These are phyloP conservation scores for Nephrocerus scutellatus DNA, from an alignment of 2,888 invertebrate species.

Conservation along the genomic window DNA sequence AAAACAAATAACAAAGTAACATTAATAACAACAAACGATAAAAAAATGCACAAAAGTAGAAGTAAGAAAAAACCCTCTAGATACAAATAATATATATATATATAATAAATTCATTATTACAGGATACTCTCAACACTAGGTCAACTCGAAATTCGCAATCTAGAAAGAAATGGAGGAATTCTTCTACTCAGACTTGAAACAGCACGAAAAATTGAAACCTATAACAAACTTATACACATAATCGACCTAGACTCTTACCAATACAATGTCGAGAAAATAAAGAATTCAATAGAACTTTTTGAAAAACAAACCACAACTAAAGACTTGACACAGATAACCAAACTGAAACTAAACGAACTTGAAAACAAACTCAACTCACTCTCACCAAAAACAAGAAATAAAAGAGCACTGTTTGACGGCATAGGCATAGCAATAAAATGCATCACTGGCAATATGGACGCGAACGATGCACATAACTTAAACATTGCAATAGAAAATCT, in stretches of 20 bases:
- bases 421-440: slow-evolving; percentile 1
- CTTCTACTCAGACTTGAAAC: background rate
- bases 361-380: slow-evolving; percentile 3
- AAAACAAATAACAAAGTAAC: no score
- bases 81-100: no score
- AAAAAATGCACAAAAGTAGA: no score
- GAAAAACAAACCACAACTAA: background rate
- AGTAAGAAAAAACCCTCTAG: no score
- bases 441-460: slow-evolving; percentile 5
- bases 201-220: slow-evolving; percentile 1
- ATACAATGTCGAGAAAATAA: background rate
- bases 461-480: background rate
- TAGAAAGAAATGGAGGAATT: no score
- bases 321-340: background rate
- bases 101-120: no score
- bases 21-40: no score
- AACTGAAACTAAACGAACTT: slow-evolving; percentile 5
- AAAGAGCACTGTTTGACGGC: slow-evolving; percentile 3
- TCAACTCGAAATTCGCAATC: no score
- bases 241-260: background rate
- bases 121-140: no score
- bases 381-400: background rate
- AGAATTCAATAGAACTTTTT: slow-evolving; percentile 1
- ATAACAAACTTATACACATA: slow-evolving; percentile 1
- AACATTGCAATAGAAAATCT: background rate